phyloP scores from a whole-genome alignment of 1,140 invertebrate genomes.

The Pseudomyrmex dendroicus region DNA sequence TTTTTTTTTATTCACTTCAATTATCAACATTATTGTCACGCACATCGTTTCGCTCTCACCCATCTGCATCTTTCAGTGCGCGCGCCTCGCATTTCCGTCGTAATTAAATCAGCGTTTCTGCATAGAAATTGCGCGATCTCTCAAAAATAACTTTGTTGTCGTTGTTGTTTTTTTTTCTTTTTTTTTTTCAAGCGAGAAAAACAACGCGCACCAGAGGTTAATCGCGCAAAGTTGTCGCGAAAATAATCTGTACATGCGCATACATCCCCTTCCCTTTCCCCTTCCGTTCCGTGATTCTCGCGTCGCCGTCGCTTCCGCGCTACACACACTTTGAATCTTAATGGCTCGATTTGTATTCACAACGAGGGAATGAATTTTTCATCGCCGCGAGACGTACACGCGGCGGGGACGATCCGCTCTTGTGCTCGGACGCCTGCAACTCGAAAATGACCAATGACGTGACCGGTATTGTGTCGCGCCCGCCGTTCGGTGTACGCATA shows the following conservation, averaged over 20 bases:
- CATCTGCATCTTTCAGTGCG: neutral
- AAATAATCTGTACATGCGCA: slow-evolving; percentile 46
- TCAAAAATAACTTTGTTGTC: neutral
- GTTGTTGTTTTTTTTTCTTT: neutral
- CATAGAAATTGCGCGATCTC: slow-evolving; percentile 16
- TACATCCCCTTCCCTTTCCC: too few relatives aligned
- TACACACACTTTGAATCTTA: slow-evolving; percentile 72
- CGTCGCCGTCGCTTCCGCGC: neutral
- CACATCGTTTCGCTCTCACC: neutral
- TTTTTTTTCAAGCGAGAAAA: neutral
- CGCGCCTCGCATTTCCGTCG: neutral
- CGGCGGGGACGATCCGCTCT: slow-evolving; percentile 22
- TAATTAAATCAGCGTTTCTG: slow-evolving; percentile 28
- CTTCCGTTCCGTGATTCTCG: slow-evolving; percentile 29
- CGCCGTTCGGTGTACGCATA: slow-evolving; percentile 8
- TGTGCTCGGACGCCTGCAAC: slow-evolving; percentile 19
- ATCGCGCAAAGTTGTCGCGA: slow-evolving; percentile 23
- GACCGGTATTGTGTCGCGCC: slow-evolving; percentile 5
- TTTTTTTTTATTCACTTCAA: too few relatives aligned
- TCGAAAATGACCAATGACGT: slow-evolving; percentile 68
- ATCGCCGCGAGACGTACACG: slow-evolving; percentile 55
- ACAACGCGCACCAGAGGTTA: slow-evolving; percentile 13
- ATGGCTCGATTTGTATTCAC: slow-evolving; percentile 76
- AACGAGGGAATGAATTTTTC: slow-evolving; percentile 76
- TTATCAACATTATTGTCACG: slow-evolving; percentile 16